These are phyloP conservation scores for Mallotus villosus DNA, from an alignment of 2,797 vertebrate genomes.

Conservation along the genomic window DNA sequence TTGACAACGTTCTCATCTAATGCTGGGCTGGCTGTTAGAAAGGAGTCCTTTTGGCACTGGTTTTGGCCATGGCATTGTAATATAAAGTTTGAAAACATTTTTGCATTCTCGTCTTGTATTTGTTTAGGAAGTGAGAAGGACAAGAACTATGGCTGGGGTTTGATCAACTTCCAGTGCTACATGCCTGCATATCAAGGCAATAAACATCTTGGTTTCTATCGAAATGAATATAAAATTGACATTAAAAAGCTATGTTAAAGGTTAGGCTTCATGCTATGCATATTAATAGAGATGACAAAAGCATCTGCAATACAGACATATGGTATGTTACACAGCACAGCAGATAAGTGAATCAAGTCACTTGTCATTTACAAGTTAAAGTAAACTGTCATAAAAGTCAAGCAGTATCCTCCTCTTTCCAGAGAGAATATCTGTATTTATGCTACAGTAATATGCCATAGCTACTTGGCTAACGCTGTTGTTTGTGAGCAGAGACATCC, in stretches of 20 bases:
- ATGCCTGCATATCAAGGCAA: background rate
- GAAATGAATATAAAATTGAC: no score
- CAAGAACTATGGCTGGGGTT: background rate
- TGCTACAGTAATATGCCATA: background rate
- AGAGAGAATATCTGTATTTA: background rate
- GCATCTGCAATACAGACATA: no score
- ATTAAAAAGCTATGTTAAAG: no score
- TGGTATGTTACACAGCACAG: no score
- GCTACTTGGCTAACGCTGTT: background rate
- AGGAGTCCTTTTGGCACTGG: background rate
- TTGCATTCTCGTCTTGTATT: background rate
- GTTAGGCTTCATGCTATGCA: no score
- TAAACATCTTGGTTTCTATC: background rate
- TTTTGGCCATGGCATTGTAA: no score
- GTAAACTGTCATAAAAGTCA: no score
- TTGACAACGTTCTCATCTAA: conserved; percentile 11
- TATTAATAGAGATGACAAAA: no score
- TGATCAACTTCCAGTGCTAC: conserved; percentile 7
- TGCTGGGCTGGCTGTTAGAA: background rate
- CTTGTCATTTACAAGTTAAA: no score
- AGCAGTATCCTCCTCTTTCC: background rate
- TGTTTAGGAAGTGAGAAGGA: background rate
- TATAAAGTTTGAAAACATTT: no score
- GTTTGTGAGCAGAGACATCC: conserved; percentile 60
- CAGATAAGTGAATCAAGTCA: no score